Conservation (phyloP, 2,888 invertebrate species). For the Ptilodon capucinus region DNA sequence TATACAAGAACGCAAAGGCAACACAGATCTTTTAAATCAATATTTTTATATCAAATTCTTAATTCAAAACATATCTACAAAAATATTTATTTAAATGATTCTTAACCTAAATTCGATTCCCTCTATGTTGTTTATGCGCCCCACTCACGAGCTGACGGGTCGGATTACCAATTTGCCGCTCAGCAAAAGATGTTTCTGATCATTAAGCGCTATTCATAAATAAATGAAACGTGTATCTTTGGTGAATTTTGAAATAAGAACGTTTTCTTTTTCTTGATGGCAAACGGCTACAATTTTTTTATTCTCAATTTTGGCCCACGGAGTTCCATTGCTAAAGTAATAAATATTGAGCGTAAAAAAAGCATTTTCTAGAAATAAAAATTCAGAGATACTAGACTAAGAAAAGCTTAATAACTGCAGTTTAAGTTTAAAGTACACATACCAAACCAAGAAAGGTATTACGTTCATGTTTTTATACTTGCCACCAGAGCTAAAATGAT, state of each 20-base stretch:
- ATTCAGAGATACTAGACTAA: no score
- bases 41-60: no score
- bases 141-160: constrained; percentile 42
- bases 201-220: constrained; percentile 27
- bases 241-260: not conserved
- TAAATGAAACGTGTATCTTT: not conserved
- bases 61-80: no score
- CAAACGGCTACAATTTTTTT: not conserved
- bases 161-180: constrained; percentile 67
- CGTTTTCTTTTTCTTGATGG: not conserved
- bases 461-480: not conserved
- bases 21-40: no score
- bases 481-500: constrained; percentile 1
- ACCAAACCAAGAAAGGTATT: not conserved
- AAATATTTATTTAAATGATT: constrained; percentile 2
- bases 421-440: no score
- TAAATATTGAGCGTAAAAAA: no score
- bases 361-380: no score
- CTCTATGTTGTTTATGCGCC: constrained; percentile 13
- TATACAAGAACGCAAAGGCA: no score
- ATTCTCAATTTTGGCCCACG: no score
- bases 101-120: constrained; percentile 8
- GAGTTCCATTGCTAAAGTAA: no score
- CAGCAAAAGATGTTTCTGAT: constrained; percentile 37
- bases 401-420: no score